Percentiles rank a stretch among this genome's conserved stretches.
Evolutionary conservation across 2,888 invertebrate species (phyloP).

Genomic region (Liodrosophila aerea): DNA sequence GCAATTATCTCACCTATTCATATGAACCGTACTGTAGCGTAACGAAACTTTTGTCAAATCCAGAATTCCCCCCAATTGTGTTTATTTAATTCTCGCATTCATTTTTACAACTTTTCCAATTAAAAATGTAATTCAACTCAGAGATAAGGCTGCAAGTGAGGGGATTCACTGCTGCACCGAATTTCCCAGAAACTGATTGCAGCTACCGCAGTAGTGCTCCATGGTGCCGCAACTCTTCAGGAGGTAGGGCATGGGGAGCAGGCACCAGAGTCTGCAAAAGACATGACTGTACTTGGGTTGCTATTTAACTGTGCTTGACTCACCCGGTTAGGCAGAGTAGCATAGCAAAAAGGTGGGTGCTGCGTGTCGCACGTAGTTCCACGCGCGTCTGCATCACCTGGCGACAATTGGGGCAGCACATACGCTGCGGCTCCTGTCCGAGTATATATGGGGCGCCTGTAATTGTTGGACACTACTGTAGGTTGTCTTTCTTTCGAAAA

Average conservation of each 20-base stretch:
- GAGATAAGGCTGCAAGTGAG: too few species aligned
- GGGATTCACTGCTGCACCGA: not conserved
- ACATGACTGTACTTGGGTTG: not conserved
- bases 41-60: too few species aligned
- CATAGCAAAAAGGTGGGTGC: constrained; percentile 56
- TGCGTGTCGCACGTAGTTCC: constrained; percentile 39
- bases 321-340: constrained; percentile 56
- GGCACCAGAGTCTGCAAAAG: constrained; percentile 36
- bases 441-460: constrained; percentile 20
- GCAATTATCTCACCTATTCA: too few species aligned
- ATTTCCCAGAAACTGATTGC: constrained; percentile 58
- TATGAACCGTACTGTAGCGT: too few species aligned
- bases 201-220: constrained; percentile 57
- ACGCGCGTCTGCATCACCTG: constrained; percentile 43
- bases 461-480: not conserved
- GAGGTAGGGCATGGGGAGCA: constrained; percentile 59
- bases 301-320: constrained; percentile 6
- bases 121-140: too few species aligned
- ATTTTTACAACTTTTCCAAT: too few species aligned
- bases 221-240: constrained; percentile 51
- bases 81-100: too few species aligned
- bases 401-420: constrained; percentile 54
- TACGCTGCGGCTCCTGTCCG: constrained; percentile 45
- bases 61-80: too few species aligned
- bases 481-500: too few species aligned